Conservation (phyloP, 2,797 vertebrate genomes). For the Phalloptychus januarius region DNA sequence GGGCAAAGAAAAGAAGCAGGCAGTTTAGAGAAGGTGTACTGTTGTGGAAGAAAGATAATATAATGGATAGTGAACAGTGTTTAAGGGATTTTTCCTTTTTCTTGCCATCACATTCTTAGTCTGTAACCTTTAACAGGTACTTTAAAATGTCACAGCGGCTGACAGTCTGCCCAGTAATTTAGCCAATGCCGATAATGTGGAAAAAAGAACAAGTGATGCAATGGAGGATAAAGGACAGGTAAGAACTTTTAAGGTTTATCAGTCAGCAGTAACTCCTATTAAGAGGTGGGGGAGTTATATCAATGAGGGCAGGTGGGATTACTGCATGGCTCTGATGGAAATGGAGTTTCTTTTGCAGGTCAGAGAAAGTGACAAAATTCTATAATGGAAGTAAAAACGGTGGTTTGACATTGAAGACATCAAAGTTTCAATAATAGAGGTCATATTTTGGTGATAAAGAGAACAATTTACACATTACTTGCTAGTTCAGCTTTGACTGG, state of each 20-base stretch:
- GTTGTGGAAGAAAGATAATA: not conserved
- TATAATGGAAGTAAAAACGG: not conserved
- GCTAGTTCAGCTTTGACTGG: not conserved
- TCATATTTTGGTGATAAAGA: not conserved
- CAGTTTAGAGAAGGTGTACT: not conserved
- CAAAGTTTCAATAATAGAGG: not conserved
- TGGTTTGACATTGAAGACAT: not conserved
- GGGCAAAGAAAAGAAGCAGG: not conserved
- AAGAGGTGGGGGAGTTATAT: not conserved
- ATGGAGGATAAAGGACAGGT: not conserved
- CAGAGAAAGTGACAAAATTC: not conserved
- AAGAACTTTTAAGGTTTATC: not conserved
- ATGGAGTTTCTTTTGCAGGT: not conserved
- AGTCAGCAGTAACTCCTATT: not conserved
- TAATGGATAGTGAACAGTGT: not conserved
- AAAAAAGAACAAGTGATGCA: constrained; percentile 2
- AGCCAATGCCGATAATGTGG: not conserved
- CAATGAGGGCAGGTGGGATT: not conserved
- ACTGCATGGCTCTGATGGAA: not conserved
- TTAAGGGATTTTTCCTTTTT: not conserved
- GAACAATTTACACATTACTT: not conserved
- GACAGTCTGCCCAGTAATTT: not conserved
- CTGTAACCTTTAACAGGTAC: constrained; percentile 3
- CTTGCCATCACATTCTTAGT: not conserved
- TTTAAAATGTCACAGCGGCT: constrained; percentile 5